Evolutionary conservation across 2,113 vertebrate species (phyloP), one percentile per base, ranked within the genome.

Genomic region (Phoenicopterus ruber): DNA sequence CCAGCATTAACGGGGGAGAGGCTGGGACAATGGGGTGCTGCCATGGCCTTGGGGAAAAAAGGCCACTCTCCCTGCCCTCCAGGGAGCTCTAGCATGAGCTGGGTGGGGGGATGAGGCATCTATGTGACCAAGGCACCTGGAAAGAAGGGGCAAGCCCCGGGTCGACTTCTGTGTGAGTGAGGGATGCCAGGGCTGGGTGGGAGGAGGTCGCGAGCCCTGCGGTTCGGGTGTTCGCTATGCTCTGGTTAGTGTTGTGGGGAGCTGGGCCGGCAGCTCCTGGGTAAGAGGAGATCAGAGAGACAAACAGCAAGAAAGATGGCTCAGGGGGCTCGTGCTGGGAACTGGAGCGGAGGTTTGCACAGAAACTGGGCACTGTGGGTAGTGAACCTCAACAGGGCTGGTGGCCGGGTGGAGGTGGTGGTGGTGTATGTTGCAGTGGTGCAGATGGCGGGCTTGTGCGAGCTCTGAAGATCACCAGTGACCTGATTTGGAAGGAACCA

Each of bases 311-410:
- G 79, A n/a, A 66, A 8, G 17, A 34, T 87, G 61, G 55, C 47
- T 74, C 3, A 1, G 78, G n/a, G 31, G 74, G 42, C 28, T 79
- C 13, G 57, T 2, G 3, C 32, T 67, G 82, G 47, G 44, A 62
- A 1, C 26, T 38, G 82, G 73, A 38, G n/a, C 0, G 0, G 50
- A 91, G 38, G 9, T 50, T 63, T 79, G 38, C 12, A 2, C 1
- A 10, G 31, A 3, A 16, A 17, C 36, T 38, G 29, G 6, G 5
- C 42, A 36, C 66, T 88, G 40, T 77, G n/a, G 34, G 25, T 57
- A 73, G 62, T n/a, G 61, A 29, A 70, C 38, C 16, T 69, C 67
- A 40, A 3, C 0, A 0, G 29, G 47, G n/a, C 65, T 93, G 82
- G 59, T 95, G 90, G 32, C 65, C 2, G 1, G 17, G 20, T 59